Evolutionary conservation across 2,113 vertebrate species (phyloP).

Genomic region (Platycercus adscitus): DNA sequence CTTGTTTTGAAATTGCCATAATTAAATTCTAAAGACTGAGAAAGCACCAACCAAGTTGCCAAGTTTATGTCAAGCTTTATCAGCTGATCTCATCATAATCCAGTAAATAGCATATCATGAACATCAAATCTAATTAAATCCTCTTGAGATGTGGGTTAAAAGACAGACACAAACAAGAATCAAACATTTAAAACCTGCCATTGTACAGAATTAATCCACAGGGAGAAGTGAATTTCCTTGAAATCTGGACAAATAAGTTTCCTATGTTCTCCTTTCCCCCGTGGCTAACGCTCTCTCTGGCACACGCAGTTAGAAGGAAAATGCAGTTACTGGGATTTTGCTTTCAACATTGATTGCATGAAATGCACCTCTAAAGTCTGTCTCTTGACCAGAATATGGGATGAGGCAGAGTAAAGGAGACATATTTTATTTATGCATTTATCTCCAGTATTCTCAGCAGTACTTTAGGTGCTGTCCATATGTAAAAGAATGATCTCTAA

Average conservation of each 20-base stretch:
- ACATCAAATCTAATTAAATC: constrained; percentile 89
- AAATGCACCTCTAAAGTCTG: background rate
- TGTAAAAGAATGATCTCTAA: background rate
- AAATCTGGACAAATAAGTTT: constrained; percentile 40
- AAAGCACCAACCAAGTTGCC: constrained; percentile 60
- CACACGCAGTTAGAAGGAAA: background rate
- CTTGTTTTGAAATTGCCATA: constrained; percentile 67
- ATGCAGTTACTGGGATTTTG: background rate
- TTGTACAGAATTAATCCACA: constrained; percentile 25
- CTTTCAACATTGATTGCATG: background rate
- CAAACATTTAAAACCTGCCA: constrained; percentile 54
- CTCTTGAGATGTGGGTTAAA: constrained; percentile 79
- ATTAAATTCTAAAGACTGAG: constrained; percentile 66
- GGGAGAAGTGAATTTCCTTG: constrained; percentile 46
- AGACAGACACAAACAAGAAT: constrained; percentile 76
- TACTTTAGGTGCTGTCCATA: background rate
- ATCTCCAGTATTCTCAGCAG: background rate
- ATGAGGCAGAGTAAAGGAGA: background rate
- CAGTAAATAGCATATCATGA: constrained; percentile 86
- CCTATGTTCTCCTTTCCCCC: background rate
- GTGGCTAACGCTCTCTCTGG: background rate
- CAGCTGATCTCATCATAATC: constrained; percentile 86
- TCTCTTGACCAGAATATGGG: background rate
- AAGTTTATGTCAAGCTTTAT: constrained; percentile 76
- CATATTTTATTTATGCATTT: background rate